Evolutionary conservation across 2,113 vertebrate genomes (phyloP).

Genomic region (Sardina pilchardus): DNA sequence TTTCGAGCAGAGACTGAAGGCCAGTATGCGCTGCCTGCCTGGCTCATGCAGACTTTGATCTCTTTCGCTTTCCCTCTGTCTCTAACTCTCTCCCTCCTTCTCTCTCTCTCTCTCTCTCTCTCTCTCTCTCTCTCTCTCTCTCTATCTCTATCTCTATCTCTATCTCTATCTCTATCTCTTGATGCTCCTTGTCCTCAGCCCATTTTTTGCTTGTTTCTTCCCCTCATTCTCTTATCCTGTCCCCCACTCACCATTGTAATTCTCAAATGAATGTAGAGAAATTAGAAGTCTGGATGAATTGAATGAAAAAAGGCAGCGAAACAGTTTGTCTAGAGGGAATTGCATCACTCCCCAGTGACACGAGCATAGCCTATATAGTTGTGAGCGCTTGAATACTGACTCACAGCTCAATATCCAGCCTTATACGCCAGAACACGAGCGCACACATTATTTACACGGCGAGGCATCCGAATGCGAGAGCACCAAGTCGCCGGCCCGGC

Average conservation of each 20-base stretch:
- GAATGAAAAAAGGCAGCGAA: not conserved
- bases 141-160: not conserved
- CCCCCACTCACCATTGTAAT: not conserved
- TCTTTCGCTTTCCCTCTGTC: slow-evolving; percentile 28
- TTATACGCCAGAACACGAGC: not conserved
- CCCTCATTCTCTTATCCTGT: not conserved
- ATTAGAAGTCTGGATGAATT: not conserved
- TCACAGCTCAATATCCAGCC: not conserved
- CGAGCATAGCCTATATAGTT: not conserved
- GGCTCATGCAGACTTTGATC: slow-evolving; percentile 45
- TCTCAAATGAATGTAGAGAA: not conserved
- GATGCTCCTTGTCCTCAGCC: slow-evolving; percentile 29
- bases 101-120: not conserved
- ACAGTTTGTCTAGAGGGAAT: not conserved
- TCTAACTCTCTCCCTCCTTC: not conserved
- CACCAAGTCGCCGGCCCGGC: too few relatives aligned
- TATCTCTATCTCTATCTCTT: not conserved
- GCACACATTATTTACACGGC: not conserved
- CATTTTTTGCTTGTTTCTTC: not conserved
- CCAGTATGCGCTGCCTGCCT: slow-evolving; percentile 43
- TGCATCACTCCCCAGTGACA: not conserved
- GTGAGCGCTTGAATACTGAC: not conserved
- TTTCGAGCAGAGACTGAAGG: slow-evolving; percentile 48
- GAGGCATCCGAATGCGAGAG: not conserved
- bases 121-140: slow-evolving; percentile 28